Conservation (phyloP, 2,888 invertebrate genomes). For the Mactromeris polynyma region DNA sequence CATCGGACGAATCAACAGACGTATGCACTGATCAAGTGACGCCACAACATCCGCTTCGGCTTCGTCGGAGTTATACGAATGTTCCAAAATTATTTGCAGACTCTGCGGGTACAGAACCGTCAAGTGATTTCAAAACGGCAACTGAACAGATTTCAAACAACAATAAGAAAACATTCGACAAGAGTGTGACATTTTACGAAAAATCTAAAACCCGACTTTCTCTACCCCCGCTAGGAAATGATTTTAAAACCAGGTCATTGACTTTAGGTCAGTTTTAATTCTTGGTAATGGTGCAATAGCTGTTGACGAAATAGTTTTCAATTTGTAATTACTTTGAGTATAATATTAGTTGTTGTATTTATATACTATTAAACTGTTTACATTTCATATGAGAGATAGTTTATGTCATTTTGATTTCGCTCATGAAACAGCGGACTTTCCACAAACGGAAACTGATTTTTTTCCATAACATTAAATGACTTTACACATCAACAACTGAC, state of each 20-base stretch:
- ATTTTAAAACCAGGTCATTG: constrained; percentile 36
- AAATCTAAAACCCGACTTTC: constrained; percentile 25
- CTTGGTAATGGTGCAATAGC: background rate
- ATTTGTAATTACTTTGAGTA: constrained; percentile 8
- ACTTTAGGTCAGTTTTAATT: constrained; percentile 28
- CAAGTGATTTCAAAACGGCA: background rate
- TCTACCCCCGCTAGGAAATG: constrained; percentile 27
- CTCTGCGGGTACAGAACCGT: background rate
- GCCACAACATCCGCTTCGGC: background rate
- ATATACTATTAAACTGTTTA: too few species aligned
- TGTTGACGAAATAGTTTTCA: background rate
- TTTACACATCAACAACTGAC: too few species aligned
- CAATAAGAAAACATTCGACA: background rate
- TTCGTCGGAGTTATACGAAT: constrained; percentile 18
- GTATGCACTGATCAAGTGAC: background rate
- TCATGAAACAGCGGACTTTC: too few species aligned
- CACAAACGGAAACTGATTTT: too few species aligned
- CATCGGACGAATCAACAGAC: background rate
- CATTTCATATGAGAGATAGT: too few species aligned
- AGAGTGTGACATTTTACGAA: background rate
- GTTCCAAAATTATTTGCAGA: constrained; percentile 43
- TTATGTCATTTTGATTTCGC: too few species aligned
- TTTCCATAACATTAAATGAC: too few species aligned
- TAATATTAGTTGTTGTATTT: background rate
- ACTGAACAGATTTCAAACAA: background rate